Evolutionary conservation across 2,888 invertebrate species (phyloP), one percentile per base, ranked within the genome.

Genomic region (Acleris cristana): DNA sequence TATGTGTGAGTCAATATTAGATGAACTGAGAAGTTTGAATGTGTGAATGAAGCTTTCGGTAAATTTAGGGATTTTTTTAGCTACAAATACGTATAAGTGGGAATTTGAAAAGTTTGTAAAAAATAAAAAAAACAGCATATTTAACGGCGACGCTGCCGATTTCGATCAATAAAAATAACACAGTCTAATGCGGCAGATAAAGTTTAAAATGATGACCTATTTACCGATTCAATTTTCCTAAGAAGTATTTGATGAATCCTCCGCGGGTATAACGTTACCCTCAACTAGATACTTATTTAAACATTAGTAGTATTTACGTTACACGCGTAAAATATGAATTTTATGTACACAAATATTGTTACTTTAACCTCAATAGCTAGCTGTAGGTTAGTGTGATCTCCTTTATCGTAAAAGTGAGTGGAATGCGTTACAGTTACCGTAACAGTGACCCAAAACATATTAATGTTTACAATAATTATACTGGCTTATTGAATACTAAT

Each of bases 371-470:
- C 51, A 23, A 67, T 53, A 62, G 26, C 56, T 18, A 52, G 53
- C 53, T 57, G 40, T 40, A 62, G 57, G 40, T 63, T 54, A 49
- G 21, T 58, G 45, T 53, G 62, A 49, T 67, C 63, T 58, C 52
- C 48, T 67, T 62, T 44, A 54, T 48, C 40, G 62, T 63, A 67
- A 67, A 67, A 58, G 58, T 58, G 53, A 63, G 45, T 45, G 62
- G 67, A 48, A 67, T 67, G 62, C 19, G 53, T 58, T 14, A 49
- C 67, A 62, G 58, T 67, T 67, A 67, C 14, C 52, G 10, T 53
- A 62, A 62, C 66, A 62, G 57, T 57, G 57, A 62, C 51, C 61
- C 34, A 58, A 63, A 62, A 63, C 57, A 57, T 56, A 61, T 57
- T 48, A 48, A 21, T 18, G 5, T 7, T 44, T 57, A 56, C 7